Evolutionary conservation across 2,797 vertebrate genomes (phyloP), one percentile per base, ranked within the genome.

Genomic region (Muscicapa comitata): DNA sequence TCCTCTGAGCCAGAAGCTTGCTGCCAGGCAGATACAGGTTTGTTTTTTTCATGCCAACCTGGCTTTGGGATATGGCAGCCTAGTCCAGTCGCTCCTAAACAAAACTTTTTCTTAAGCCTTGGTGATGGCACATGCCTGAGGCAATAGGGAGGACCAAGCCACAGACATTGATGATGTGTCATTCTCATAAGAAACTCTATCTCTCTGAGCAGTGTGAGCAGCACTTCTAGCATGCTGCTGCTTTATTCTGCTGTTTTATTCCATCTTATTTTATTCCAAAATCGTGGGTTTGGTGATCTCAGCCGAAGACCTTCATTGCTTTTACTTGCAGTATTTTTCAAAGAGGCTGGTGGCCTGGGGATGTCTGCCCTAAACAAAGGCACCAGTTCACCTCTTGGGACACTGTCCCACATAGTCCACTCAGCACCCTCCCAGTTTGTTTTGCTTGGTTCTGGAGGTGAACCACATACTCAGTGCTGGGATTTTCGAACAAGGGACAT

Each of bases 101-200:
- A 17, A 67, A 81, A n/a, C n/a, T 54, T 83, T 55, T 31, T 55
- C 24, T 70, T 76, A 86, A 82, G 61, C 17, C 17, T 24, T 70
- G 54, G 47, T 72, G 48, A 58, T 65, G 33, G 33, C 68, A 79
- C 13, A 70, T 66, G 45, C 79, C 31, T 86, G 76, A 55, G 90
- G 51, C 0, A 0, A 18, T 14, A 45, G 0, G 10, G 28, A 53
- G 25, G 11, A 40, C 38, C 6, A 13, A 77, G 59, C 37, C 6
- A 5, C 55, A 65, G 33, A 65, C 26, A 21, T 0, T 66, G 33
- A 28, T 5, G 2, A 35, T 65, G 42, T 88, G 58, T 72, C 70
- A 7, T 78, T 84, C 66, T 90, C 19, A 33, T 42, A 38, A 53
- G 47, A 47, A 78, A 85, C 35, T 82, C 6, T 33, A 63, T 24